Evolutionary conservation across 2,113 vertebrate genomes (phyloP).

Genomic region (Catagonus wagneri): DNA sequence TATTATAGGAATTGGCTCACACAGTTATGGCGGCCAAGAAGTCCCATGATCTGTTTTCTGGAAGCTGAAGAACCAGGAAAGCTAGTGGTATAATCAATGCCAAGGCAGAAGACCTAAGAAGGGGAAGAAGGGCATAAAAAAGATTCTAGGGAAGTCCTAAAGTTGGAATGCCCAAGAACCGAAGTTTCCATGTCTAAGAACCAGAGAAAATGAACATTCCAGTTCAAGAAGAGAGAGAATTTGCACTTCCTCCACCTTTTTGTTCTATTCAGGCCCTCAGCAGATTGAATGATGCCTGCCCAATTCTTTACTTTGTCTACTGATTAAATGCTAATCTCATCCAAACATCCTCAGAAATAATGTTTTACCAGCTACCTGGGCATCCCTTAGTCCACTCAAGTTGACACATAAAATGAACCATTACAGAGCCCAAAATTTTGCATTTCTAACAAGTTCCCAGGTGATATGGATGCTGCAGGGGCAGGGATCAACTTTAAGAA

Average conservation of each 20-base stretch:
- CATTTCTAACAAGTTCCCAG: background rate
- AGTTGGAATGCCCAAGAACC: background rate
- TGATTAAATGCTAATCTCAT: background rate
- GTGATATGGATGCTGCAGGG: background rate
- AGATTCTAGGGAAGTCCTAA: background rate
- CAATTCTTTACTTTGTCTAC: background rate
- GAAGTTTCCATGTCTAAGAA: background rate
- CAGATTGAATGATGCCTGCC: background rate
- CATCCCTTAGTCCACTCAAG: background rate
- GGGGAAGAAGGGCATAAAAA: background rate
- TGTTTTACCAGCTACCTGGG: background rate
- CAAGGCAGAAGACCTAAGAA: background rate
- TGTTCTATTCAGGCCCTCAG: background rate
- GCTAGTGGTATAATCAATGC: background rate
- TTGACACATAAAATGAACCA: background rate
- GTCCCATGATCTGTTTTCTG: no score
- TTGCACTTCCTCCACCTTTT: background rate
- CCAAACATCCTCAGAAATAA: background rate
- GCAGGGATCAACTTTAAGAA: background rate
- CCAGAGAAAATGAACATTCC: background rate
- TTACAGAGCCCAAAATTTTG: background rate
- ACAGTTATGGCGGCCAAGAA: no score
- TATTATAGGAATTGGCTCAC: no score
- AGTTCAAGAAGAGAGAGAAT: background rate
- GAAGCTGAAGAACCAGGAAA: background rate